Percentiles rank a stretch among this genome's conserved stretches.
These are phyloP conservation scores for Pseudonaja textilis DNA, from an alignment of 2,113 vertebrate genomes.

Conservation along the genomic window DNA sequence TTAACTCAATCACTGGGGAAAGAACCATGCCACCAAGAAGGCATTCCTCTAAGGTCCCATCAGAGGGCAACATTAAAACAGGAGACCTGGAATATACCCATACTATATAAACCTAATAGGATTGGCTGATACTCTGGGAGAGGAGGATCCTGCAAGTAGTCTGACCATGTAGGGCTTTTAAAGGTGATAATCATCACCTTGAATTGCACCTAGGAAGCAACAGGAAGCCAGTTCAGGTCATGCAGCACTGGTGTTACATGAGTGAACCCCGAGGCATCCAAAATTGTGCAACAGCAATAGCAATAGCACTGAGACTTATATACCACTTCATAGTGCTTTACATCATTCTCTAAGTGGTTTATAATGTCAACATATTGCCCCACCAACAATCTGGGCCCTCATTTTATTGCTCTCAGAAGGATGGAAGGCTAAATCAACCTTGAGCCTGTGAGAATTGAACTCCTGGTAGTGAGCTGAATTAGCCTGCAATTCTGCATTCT, in stretches of 20 bases:
- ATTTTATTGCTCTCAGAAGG: background rate
- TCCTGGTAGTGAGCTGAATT: background rate
- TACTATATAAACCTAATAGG: background rate
- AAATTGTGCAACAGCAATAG: background rate
- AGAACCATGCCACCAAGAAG: background rate
- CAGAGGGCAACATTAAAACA: background rate
- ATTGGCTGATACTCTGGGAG: background rate
- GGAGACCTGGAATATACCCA: background rate
- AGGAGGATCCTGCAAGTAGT: background rate
- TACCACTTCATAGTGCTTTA: too few species aligned
- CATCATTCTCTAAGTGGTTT: too few species aligned
- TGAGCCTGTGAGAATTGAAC: background rate
- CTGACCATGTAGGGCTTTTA: background rate
- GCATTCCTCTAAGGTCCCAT: background rate
- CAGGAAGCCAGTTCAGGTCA: background rate
- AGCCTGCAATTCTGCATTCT: background rate
- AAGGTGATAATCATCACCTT: background rate
- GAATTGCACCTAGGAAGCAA: background rate
- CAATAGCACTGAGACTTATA: too few species aligned
- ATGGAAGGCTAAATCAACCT: background rate
- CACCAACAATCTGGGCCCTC: too few species aligned
- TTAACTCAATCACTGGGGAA: background rate
- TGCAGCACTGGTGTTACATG: background rate
- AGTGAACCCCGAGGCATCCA: background rate
- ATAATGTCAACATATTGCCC: too few species aligned